Evolutionary conservation across 2,797 vertebrate species (phyloP).

Genomic region (Sciaenops ocellatus): DNA sequence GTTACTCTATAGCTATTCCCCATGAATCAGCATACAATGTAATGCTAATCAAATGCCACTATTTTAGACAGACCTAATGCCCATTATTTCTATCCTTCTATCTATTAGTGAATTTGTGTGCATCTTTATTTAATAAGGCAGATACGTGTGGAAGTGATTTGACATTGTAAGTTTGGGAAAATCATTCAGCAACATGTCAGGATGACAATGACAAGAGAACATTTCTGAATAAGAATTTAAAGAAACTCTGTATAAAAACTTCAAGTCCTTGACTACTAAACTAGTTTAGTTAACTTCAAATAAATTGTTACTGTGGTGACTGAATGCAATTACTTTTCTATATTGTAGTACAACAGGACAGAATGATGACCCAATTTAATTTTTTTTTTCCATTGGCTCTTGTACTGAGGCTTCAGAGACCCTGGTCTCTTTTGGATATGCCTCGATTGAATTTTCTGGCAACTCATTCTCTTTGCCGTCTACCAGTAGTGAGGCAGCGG

Average conservation of each 20-base stretch:
- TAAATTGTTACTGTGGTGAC: conserved; percentile 10
- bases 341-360: conserved; percentile 51
- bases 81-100: conserved; percentile 70
- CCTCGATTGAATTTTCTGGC: conserved; percentile 78
- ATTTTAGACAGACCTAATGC: conserved; percentile 69
- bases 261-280: conserved; percentile 34
- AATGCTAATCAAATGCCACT: conserved; percentile 78
- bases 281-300: conserved; percentile 28
- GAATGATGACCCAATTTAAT: conserved; percentile 67
- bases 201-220: conserved; percentile 29
- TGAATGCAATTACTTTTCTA: conserved; percentile 34
- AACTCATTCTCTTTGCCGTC: conserved; percentile 55
- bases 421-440: conserved; percentile 70
- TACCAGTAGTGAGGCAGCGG: conserved; percentile 62
- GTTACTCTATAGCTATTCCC: conserved; percentile 66
- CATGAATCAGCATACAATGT: conserved; percentile 81
- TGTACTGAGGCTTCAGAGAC: conserved; percentile 69
- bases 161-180: conserved; percentile 27
- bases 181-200: conserved; percentile 30
- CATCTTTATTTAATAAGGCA: conserved; percentile 53
- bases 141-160: conserved; percentile 37
- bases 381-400: conserved; percentile 59
- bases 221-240: conserved; percentile 28
- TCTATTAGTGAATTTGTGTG: conserved; percentile 48
- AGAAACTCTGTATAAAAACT: conserved; percentile 11